Base-by-base conservation (phyloP, 2,888 invertebrate species). In the Druceiella hillmani region DNA sequence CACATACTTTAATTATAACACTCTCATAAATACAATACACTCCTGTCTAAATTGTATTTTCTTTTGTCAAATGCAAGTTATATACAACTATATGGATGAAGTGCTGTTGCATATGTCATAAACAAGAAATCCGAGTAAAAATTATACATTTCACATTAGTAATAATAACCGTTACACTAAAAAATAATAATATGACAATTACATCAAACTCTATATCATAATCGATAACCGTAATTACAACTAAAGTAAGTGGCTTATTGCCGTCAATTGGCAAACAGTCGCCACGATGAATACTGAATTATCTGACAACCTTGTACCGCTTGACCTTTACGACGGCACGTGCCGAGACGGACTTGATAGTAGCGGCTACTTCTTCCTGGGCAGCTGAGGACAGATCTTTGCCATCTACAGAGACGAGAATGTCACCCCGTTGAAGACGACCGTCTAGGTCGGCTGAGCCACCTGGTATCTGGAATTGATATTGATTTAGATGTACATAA, bases 381-480 rank as follows among this genome's bases (percentile, higher is more conserved):
- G 79, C 83, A 4, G 81, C 76, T 26, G 76, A 72, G 44, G 81
- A 79, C 36, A 92, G 64, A 49, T 91, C 88, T 53, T 89, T 85
- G 3, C 87, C 91, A 59, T 95, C 93, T 9, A 98, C 87, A 17
- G 89, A 76, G 5, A 90, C 69, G 33, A 99, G 80, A 54, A 90
- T 79, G 64, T 99, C 98, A 12, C 98, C 97, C 54, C 86, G 86
- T 66, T 89, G 86, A 45, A 99, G 76, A 38, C 90, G 81, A 3
- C 88, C 92, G 59, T 95, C 94, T 20, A 85, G 66, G 45, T 85
- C 83, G 0, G 94, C 94, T 20, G 85, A 83, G 14, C 95, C 88
- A 2, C 94, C 95, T 37, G 86, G 79, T 11, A 90, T 74, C 93
- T 93, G 62, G 1, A 52, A 47, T n/a, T n/a, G n/a, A n/a, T n/a